These are phyloP conservation scores for Thomomys bottae DNA, from an alignment of 2,113 vertebrate genomes.

Conservation along the genomic window DNA sequence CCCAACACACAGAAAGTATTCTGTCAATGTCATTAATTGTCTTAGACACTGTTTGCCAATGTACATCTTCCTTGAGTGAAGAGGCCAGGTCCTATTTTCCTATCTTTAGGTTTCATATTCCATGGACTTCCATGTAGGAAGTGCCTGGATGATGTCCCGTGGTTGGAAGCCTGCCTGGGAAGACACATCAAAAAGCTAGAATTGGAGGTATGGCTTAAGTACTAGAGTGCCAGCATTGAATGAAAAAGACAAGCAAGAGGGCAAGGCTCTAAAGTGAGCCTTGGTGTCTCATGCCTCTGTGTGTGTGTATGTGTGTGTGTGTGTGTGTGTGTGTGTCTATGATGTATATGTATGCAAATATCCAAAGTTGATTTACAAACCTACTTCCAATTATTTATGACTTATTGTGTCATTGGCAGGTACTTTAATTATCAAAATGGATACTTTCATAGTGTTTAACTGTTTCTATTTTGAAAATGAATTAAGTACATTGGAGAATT, in stretches of 20 bases:
- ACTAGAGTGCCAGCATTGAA: too few species aligned
- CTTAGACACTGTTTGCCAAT: not conserved
- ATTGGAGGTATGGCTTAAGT: too few species aligned
- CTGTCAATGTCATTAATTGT: not conserved
- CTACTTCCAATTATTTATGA: slow-evolving; percentile 10
- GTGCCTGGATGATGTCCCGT: not conserved
- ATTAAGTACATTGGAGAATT: not conserved
- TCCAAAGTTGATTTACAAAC: not conserved
- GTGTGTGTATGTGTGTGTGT: too few species aligned
- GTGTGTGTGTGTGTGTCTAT: too few species aligned
- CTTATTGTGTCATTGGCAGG: too few species aligned
- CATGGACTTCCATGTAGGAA: not conserved
- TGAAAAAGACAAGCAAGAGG: too few species aligned
- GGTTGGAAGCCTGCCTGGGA: not conserved
- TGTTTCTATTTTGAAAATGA: slow-evolving; percentile 23
- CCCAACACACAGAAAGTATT: not conserved
- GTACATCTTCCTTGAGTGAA: not conserved
- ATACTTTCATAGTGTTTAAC: not conserved
- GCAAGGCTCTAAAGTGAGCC: too few species aligned
- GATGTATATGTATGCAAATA: not conserved
- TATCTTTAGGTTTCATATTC: not conserved
- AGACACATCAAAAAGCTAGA: too few species aligned
- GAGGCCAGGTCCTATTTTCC: not conserved
- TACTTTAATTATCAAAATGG: not conserved
- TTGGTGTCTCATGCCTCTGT: too few species aligned